Base-by-base conservation (phyloP, 2,797 vertebrate genomes). In the Paguma larvata region DNA sequence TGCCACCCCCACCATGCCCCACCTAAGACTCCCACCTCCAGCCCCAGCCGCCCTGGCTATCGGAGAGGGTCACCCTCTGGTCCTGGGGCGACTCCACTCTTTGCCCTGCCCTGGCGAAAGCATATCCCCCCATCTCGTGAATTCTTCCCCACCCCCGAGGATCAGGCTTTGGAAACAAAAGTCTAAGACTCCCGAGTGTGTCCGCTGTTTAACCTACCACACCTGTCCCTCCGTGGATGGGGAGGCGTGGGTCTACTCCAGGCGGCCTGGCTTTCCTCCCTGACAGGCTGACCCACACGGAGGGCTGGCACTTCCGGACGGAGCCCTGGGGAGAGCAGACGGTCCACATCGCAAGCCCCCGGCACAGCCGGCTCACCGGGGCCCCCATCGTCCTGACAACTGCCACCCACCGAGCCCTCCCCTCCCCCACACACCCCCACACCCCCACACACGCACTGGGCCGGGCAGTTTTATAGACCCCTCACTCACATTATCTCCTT, bases 1-100 rank as follows among this genome's bases (percentile, higher is more conserved):
- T 68, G 8, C 30, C 30, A 18, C 6, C 6, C 44, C 5, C 5
- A 12, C 19, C 1, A 8, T 0, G 25, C 15, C 3, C 27, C 5
- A 2, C 32, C 53, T 19, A 2, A 25, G 13, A n/a, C 30, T 9
- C n/a, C 38, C 46, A 0, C 32, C 65, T 3, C 21, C 38, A n/a
- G 12, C 32, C 30, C 65, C 41, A 21, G 0, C 63, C 82, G 15
- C 30, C 27, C 68, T 3, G 21, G 38, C 67, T 82, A 1, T 25
- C 32, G 19, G n/a, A 34, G 27, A 16, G 15, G n/a, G 65, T 70
- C 77, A 6, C 65, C 21, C 14, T 34, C 48, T 27, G 10, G 12
- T 32, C 12, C 14, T 21, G 12, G 21, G 15, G 32, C 21, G 34
- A 5, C 5, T 11, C 27, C 18, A 5, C 25, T 16, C 41, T 80